A percentile compares a stretch with the other conserved stretches of the same genome.
Evolutionary conservation across 2,888 invertebrate species (phyloP).

Genomic region (Gonocerus acuteangulatus): DNA sequence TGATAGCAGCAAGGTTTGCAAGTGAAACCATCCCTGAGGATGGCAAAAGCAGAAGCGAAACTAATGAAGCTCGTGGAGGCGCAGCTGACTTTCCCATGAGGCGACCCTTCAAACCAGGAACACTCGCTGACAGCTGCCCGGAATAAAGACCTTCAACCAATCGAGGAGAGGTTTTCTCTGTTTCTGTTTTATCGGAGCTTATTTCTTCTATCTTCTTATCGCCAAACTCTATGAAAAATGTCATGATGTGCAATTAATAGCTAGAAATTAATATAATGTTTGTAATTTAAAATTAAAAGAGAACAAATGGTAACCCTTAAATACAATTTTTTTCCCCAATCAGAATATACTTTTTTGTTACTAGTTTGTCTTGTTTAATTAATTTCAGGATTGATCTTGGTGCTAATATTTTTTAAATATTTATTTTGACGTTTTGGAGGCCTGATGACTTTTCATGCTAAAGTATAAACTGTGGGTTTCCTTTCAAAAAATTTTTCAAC

Average conservation of each 20-base stretch:
- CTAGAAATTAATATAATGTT: neutral
- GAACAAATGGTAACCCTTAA: too few species aligned
- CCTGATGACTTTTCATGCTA: too few species aligned
- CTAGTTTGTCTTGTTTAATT: too few species aligned
- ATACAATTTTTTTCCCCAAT: too few species aligned
- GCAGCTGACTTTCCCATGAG: conserved; percentile 61
- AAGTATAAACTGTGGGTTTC: too few species aligned
- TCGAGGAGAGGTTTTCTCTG: conserved; percentile 48
- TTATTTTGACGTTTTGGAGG: too few species aligned
- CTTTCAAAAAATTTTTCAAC: too few species aligned
- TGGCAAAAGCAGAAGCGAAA: conserved; percentile 51
- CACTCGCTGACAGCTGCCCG: conserved; percentile 70
- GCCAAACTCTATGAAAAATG: conserved; percentile 10
- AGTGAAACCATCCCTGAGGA: conserved; percentile 29
- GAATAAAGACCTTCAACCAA: conserved; percentile 75
- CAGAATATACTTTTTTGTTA: too few species aligned
- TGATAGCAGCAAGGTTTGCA: conserved; percentile 56
- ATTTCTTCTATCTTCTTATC: conserved; percentile 20
- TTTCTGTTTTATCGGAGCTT: neutral
- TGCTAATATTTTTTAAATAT: too few species aligned
- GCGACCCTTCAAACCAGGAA: conserved; percentile 63
- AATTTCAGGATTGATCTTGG: too few species aligned
- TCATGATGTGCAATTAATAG: neutral
- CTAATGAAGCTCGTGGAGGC: conserved; percentile 48
- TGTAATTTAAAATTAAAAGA: neutral